These are phyloP conservation scores for Oscheius onirici DNA, from an alignment of 2,888 invertebrate genomes.

Conservation along the genomic window DNA sequence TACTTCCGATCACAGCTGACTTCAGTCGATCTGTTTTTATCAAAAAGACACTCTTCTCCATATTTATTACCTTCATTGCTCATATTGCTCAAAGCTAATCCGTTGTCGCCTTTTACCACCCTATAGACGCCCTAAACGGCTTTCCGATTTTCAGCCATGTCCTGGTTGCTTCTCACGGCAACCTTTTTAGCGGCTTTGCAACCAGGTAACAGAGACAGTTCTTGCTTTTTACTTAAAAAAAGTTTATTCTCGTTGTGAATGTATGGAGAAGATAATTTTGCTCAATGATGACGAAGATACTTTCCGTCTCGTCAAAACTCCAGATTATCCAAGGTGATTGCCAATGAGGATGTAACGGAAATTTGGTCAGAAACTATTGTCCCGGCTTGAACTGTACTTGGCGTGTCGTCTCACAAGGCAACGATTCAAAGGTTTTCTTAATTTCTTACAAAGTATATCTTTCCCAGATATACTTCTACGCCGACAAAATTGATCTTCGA, in stretches of 20 bases:
- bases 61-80: slow-evolving; percentile 26
- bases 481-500: slow-evolving; percentile 50
- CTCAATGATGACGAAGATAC: slow-evolving; percentile 39
- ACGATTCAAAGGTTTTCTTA: slow-evolving; percentile 38
- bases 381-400: slow-evolving; percentile 42
- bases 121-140: slow-evolving; percentile 12
- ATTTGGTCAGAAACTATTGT: slow-evolving; percentile 38
- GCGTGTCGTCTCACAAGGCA: slow-evolving; percentile 44
- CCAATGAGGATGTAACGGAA: too few relatives aligned
- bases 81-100: slow-evolving; percentile 17
- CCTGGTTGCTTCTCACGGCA: not conserved
- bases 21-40: not conserved
- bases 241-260: slow-evolving; percentile 30
- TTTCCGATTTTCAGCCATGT: slow-evolving; percentile 15
- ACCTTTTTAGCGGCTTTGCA: not conserved
- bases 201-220: not conserved
- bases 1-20: slow-evolving; percentile 12
- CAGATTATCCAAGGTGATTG: slow-evolving; percentile 45
- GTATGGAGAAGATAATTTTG: slow-evolving; percentile 42
- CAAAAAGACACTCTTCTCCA: not conserved
- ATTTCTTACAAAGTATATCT: not conserved
- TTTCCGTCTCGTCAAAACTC: slow-evolving; percentile 41
- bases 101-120: not conserved
- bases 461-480: slow-evolving; percentile 39
- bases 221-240: not conserved